phyloP scores from a whole-genome alignment of 2,797 vertebrate species.

The Kryptopterus vitreolus region DNA sequence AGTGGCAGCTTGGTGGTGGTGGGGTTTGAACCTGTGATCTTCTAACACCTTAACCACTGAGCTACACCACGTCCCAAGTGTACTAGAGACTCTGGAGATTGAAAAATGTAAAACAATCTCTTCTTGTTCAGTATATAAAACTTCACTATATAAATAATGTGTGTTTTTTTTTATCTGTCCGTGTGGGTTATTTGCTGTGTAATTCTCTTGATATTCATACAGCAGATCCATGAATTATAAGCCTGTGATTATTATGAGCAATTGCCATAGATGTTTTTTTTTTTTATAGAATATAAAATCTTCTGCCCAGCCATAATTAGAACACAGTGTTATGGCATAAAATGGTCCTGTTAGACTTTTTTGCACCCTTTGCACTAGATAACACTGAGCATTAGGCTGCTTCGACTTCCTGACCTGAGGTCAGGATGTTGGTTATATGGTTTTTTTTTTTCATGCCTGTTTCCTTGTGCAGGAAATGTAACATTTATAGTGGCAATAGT shows the following conservation, averaged over 20 bases:
- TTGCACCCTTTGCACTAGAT: slow-evolving; percentile 11
- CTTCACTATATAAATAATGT: not conserved
- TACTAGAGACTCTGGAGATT: not conserved
- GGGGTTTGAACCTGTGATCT: too few relatives aligned
- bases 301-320: not conserved
- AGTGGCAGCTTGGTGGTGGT: too few relatives aligned
- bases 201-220: too few relatives aligned
- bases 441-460: not conserved
- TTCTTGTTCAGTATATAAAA: not conserved
- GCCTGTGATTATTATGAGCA: too few relatives aligned
- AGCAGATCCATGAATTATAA: too few relatives aligned
- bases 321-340: not conserved
- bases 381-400: not conserved
- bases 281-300: not conserved
- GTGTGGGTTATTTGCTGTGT: not conserved
- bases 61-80: too few relatives aligned
- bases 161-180: not conserved
- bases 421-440: not conserved
- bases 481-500: not conserved
- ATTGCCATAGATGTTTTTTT: not conserved
- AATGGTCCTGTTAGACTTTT: not conserved
- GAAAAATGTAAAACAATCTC: not conserved
- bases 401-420: slow-evolving; percentile 1
- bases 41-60: too few relatives aligned
- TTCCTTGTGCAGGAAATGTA: not conserved